Percentiles rank a stretch among this genome's conserved stretches.
These are phyloP conservation scores for Eriocheir sinensis DNA, from an alignment of 1,140 invertebrate genomes.

Conservation along the genomic window DNA sequence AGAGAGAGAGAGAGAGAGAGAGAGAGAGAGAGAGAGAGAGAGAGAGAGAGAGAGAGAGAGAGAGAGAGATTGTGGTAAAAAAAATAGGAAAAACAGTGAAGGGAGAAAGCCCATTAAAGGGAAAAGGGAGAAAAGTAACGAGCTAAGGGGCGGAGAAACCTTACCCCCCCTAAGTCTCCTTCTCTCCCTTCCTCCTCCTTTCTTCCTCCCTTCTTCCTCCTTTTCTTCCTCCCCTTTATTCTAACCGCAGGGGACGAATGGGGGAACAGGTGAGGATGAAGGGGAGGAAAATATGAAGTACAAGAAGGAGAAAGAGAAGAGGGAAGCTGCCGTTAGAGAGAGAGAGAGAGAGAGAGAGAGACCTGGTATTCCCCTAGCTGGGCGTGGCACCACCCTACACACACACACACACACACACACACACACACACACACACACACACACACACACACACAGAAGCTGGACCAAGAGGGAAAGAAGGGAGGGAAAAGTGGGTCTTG, in stretches of 20 bases:
- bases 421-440: too few species aligned
- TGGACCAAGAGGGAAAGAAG: too few species aligned
- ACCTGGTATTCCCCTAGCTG: neutral
- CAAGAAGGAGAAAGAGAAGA: neutral
- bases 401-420: too few species aligned
- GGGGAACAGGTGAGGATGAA: neutral
- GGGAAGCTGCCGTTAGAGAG: neutral
- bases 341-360: neutral
- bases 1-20: neutral
- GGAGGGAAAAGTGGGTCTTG: too few species aligned
- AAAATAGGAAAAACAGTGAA: neutral
- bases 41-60: neutral
- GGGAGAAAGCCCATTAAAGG: neutral
- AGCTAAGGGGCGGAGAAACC: neutral
- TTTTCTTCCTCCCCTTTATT: neutral
- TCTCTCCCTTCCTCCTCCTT: neutral
- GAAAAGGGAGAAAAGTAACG: constrained; percentile 13
- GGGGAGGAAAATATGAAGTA: neutral
- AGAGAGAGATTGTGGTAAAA: neutral
- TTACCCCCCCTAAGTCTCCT: neutral
- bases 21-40: neutral
- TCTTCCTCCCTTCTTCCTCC: neutral
- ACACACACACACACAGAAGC: too few species aligned
- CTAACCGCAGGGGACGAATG: neutral
- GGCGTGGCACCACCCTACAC: neutral